Percentiles rank a stretch among this genome's conserved stretches.
These are phyloP conservation scores for Uropsilus gracilis DNA, from an alignment of 2,113 vertebrate species.

Conservation along the genomic window DNA sequence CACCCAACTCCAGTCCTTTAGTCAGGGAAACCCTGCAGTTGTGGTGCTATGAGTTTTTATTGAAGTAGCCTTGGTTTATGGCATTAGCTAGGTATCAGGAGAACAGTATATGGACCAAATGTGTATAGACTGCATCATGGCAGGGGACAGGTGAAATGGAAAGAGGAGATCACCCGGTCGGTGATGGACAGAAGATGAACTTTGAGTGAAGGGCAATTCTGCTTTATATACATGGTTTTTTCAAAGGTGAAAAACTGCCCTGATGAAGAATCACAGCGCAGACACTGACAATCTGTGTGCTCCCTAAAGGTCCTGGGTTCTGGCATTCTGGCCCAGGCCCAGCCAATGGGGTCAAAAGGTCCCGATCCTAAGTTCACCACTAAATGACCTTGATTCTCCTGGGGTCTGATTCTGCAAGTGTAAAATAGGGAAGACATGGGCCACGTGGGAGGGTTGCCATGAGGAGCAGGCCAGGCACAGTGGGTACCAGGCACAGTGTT, in stretches of 20 bases:
- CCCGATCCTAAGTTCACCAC: neutral
- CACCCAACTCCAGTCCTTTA: neutral
- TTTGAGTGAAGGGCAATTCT: neutral
- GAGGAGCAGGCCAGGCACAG: neutral
- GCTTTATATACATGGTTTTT: neutral
- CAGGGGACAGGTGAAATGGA: no score
- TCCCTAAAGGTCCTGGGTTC: neutral
- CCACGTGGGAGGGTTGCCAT: accelerated
- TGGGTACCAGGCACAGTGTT: accelerated
- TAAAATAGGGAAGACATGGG: neutral
- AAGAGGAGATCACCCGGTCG: no score
- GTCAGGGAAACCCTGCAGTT: neutral
- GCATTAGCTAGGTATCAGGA: no score
- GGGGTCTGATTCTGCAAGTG: neutral
- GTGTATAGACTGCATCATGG: no score
- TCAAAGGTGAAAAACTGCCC: neutral
- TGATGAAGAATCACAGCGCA: neutral
- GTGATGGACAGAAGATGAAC: no score
- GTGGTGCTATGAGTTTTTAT: neutral
- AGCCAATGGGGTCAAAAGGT: neutral
- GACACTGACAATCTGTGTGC: neutral
- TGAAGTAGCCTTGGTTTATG: no score
- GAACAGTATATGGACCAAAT: no score
- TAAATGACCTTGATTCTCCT: no score
- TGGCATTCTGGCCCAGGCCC: no score